Evolutionary conservation across 2,113 vertebrate species (phyloP).

Genomic region (Chlorocebus sabaeus): DNA sequence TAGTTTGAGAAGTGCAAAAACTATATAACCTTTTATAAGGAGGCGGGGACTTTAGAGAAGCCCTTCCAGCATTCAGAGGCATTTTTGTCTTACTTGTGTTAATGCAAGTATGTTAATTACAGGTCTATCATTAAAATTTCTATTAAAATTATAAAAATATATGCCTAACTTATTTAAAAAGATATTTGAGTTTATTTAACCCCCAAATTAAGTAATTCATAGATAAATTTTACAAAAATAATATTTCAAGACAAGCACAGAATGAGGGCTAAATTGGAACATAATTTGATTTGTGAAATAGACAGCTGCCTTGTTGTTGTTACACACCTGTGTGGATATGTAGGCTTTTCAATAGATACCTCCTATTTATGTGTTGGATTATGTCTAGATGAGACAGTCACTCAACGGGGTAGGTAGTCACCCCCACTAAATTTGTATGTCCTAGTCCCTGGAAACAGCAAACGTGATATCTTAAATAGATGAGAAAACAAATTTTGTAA

Average conservation of each 20-base stretch:
- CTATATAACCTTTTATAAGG: not conserved
- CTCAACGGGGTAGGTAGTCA: not conserved
- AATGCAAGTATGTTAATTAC: not conserved
- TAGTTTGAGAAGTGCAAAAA: not conserved
- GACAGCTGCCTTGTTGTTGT: not conserved
- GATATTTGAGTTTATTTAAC: not conserved
- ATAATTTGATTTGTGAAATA: not conserved
- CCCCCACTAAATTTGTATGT: not conserved
- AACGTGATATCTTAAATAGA: not conserved
- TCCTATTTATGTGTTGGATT: not conserved
- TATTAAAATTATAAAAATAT: not conserved
- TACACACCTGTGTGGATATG: not conserved
- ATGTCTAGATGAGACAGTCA: not conserved
- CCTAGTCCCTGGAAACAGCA: not conserved
- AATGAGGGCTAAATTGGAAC: not conserved
- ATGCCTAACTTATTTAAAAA: not conserved
- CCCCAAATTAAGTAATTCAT: not conserved
- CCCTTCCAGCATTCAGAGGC: not conserved
- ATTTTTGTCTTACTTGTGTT: not conserved
- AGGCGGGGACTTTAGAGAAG: not conserved
- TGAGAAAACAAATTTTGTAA: not conserved
- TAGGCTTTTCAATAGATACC: not conserved
- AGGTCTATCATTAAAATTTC: too few species aligned
- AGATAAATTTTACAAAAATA: not conserved
- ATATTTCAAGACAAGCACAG: not conserved